phyloP scores from a whole-genome alignment of 2,113 vertebrate genomes.

The Nyctibius bracteatus region DNA sequence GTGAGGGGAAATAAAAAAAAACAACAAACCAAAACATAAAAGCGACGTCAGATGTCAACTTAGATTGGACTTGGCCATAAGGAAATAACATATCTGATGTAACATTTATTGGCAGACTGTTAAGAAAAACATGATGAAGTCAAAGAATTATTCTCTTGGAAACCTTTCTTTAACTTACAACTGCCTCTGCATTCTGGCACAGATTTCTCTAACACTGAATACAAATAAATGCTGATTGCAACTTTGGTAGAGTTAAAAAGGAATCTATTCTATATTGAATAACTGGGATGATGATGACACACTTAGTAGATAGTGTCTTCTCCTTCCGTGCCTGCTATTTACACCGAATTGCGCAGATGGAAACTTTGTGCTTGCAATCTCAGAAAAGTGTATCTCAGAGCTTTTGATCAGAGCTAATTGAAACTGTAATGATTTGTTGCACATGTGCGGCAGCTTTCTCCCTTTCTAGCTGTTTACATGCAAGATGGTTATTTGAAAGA shows the following conservation, averaged over 20 bases:
- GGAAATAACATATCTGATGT: not conserved
- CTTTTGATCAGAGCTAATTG: slow-evolving; percentile 2
- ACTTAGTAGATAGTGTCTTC: not conserved
- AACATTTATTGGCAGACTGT: not conserved
- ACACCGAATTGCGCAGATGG: not conserved
- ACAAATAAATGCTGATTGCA: slow-evolving; percentile 34
- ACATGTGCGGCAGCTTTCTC: not conserved
- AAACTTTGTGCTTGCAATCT: not conserved
- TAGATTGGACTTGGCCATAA: not conserved
- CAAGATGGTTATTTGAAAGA: not conserved
- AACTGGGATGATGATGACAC: not conserved
- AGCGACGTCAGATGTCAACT: not conserved
- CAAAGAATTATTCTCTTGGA: not conserved
- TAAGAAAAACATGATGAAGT: not conserved
- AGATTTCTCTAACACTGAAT: not conserved
- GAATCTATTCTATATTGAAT: not conserved
- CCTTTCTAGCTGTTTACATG: not conserved
- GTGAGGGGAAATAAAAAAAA: not conserved
- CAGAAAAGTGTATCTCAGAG: not conserved
- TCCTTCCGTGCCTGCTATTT: not conserved
- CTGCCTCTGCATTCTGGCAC: not conserved
- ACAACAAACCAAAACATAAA: not conserved
- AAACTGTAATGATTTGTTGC: not conserved
- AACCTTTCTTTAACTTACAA: not conserved
- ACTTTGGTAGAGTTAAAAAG: not conserved